These are phyloP conservation scores for Eudyptes chrysolophus DNA, from an alignment of 2,113 vertebrate species.

Conservation along the genomic window DNA sequence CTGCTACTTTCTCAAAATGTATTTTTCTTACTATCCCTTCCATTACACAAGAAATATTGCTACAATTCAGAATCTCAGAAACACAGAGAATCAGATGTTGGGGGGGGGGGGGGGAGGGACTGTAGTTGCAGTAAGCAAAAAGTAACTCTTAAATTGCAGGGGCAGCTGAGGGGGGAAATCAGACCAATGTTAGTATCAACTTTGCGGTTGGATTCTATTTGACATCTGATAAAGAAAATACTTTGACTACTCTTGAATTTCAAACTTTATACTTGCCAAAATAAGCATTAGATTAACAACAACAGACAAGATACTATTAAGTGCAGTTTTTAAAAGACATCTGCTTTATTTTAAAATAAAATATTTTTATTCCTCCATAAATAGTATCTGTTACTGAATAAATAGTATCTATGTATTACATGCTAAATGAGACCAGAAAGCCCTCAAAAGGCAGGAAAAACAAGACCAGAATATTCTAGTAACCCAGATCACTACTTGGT, in stretches of 20 bases:
- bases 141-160: not conserved
- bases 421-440: not conserved
- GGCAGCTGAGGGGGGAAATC: rapidly evolving
- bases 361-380: not conserved
- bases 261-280: not conserved
- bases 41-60: not conserved
- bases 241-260: not conserved
- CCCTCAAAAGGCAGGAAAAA: not conserved
- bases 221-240: not conserved
- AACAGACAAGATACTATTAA: not conserved
- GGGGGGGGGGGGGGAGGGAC: rapidly evolving
- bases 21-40: not conserved
- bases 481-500: not conserved
- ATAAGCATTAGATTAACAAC: not conserved
- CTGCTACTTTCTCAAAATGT: not conserved
- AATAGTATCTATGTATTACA: not conserved
- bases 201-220: not conserved
- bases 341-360: not conserved
- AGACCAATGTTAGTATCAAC: not conserved
- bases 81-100: not conserved
- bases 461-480: not conserved
- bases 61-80: not conserved
- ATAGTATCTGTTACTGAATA: not conserved
- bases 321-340: not conserved
- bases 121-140: not conserved